phyloP scores from a whole-genome alignment of 2,888 invertebrate genomes.

The Nemapogon koenigi region DNA sequence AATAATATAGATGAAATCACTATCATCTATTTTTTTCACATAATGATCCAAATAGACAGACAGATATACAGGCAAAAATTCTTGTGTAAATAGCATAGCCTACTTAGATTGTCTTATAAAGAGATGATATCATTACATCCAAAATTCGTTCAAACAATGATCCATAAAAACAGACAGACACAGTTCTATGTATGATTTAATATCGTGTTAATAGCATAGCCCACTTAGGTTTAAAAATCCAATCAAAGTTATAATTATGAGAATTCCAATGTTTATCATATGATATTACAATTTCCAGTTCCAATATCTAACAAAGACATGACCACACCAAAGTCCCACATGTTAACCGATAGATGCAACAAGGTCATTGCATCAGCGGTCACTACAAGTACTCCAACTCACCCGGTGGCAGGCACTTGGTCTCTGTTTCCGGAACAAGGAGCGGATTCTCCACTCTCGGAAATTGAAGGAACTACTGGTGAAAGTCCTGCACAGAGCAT shows the following conservation, averaged over 20 bases:
- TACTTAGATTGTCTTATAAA: too few species aligned
- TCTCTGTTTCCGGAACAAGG: conserved; percentile 41
- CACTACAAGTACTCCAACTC: conserved; percentile 51
- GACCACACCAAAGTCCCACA: conserved; percentile 46
- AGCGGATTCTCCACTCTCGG: conserved; percentile 50
- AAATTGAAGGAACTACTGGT: conserved; percentile 37
- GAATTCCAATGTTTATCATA: conserved; percentile 9
- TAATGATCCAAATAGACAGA: too few species aligned
- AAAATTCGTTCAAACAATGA: too few species aligned
- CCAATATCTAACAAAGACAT: conserved; percentile 29
- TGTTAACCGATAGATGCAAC: conserved; percentile 22
- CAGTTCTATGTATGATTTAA: too few species aligned
- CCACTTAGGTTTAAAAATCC: background rate
- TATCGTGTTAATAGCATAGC: background rate
- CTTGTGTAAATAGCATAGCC: too few species aligned
- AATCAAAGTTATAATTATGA: conserved; percentile 10
- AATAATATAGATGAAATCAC: too few species aligned
- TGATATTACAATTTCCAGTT: conserved; percentile 18
- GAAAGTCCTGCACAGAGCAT: conserved; percentile 41
- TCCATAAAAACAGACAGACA: too few species aligned
- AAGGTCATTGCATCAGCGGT: conserved; percentile 34
- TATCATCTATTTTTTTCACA: too few species aligned
- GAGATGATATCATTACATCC: too few species aligned
- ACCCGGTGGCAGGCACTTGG: conserved; percentile 37
- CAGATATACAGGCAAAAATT: too few species aligned